These are phyloP conservation scores for Sebastes fasciatus DNA, from an alignment of 2,113 vertebrate genomes.

Conservation along the genomic window DNA sequence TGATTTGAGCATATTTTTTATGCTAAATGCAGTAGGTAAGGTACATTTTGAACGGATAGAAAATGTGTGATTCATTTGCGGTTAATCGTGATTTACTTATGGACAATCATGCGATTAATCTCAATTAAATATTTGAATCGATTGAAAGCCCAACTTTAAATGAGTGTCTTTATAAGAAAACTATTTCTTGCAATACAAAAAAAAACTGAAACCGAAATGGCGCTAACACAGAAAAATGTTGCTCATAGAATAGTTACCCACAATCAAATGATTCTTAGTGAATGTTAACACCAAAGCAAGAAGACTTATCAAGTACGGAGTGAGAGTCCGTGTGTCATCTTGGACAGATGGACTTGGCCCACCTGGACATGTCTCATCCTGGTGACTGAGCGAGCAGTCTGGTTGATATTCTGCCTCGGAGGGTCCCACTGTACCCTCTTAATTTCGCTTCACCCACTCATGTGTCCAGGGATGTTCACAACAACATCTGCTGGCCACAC, in stretches of 20 bases:
- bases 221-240: not conserved
- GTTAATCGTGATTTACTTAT: too few relatives aligned
- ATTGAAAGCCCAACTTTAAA: too few relatives aligned
- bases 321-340: not conserved
- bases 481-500: slow-evolving; percentile 52
- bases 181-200: not conserved
- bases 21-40: too few relatives aligned
- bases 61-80: too few relatives aligned
- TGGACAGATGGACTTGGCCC: slow-evolving; percentile 25
- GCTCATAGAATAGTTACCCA: not conserved
- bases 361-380: slow-evolving; percentile 31
- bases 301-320: not conserved
- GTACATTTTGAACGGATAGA: too few relatives aligned
- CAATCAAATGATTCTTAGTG: not conserved
- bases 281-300: not conserved
- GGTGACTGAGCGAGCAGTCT: slow-evolving; percentile 37
- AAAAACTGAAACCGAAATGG: not conserved
- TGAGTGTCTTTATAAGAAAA: not conserved
- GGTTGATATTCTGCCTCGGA: slow-evolving; percentile 29
- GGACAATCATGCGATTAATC: too few relatives aligned
- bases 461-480: slow-evolving; percentile 38
- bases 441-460: slow-evolving; percentile 23
- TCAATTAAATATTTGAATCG: too few relatives aligned
- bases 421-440: slow-evolving; percentile 15
- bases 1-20: too few relatives aligned